Conservation (phyloP, 2,888 invertebrate genomes). For the Stenchaetothrips biformis region DNA sequence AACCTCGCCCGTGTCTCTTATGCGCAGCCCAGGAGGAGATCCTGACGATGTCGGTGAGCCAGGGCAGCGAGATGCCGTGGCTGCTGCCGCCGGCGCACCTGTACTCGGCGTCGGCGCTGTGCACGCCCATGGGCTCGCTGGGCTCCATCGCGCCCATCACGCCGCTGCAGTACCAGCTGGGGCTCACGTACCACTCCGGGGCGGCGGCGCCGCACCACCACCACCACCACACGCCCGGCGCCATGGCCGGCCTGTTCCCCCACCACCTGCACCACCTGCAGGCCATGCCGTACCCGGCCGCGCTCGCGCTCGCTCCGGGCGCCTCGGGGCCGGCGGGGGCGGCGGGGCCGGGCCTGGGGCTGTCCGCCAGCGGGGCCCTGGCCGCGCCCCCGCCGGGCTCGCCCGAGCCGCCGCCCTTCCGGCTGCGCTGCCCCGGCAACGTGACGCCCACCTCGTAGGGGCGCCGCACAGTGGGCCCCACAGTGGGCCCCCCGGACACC, state of each 20-base stretch:
- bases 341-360: background rate
- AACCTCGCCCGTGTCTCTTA: too few species aligned
- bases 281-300: background rate
- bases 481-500: background rate
- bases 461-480: background rate
- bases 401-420: background rate
- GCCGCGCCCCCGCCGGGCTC: background rate
- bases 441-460: background rate
- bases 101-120: slow-evolving; percentile 2
- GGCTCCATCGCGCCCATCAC: background rate
- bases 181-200: background rate
- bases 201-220: background rate
- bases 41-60: background rate
- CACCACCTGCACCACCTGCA: slow-evolving; percentile 13
- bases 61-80: slow-evolving; percentile 13
- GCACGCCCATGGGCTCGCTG: background rate
- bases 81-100: slow-evolving; percentile 17
- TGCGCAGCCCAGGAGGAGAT: slow-evolving; percentile 17
- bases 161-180: slow-evolving; percentile 16
- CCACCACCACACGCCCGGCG: background rate
- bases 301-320: background rate
- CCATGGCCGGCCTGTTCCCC: background rate
- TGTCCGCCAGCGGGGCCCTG: background rate
- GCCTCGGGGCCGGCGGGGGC: background rate
- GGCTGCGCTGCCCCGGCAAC: background rate